Conservation (phyloP, 2,797 vertebrate genomes). For the Falco novaeseelandiae region DNA sequence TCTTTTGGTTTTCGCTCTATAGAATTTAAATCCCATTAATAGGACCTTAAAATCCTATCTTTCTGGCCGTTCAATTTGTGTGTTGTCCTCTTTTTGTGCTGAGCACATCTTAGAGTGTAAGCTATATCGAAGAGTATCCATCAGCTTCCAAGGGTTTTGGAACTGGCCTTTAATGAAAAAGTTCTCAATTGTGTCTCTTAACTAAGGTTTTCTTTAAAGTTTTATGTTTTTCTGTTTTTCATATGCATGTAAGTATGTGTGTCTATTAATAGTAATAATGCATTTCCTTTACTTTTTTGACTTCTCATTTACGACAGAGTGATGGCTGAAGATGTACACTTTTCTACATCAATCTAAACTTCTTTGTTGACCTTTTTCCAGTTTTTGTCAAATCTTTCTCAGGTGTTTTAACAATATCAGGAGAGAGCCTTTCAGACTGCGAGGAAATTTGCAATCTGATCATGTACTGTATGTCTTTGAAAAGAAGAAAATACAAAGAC, state of each 20-base stretch:
- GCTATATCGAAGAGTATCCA: background rate
- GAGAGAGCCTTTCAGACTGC: background rate
- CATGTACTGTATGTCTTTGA: conserved; percentile 14
- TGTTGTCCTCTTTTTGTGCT: background rate
- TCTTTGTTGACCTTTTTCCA: background rate
- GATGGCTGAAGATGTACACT: background rate
- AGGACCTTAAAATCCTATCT: background rate
- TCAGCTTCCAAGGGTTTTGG: background rate
- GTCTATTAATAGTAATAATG: background rate
- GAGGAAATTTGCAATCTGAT: background rate
- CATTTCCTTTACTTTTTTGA: background rate
- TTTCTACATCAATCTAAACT: background rate
- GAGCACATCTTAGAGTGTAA: background rate
- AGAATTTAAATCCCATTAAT: background rate
- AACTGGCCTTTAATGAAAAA: background rate
- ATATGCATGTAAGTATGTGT: background rate
- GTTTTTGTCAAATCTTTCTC: background rate
- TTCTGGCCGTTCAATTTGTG: background rate
- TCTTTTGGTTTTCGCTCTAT: background rate
- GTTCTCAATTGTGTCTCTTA: background rate
- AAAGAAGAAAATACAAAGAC: conserved; percentile 33
- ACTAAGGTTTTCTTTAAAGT: background rate
- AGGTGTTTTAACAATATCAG: background rate
- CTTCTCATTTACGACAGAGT: background rate
- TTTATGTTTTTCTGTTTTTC: background rate